Evolutionary conservation across 2,797 vertebrate species (phyloP).

Genomic region (Protonibea diacanthus): DNA sequence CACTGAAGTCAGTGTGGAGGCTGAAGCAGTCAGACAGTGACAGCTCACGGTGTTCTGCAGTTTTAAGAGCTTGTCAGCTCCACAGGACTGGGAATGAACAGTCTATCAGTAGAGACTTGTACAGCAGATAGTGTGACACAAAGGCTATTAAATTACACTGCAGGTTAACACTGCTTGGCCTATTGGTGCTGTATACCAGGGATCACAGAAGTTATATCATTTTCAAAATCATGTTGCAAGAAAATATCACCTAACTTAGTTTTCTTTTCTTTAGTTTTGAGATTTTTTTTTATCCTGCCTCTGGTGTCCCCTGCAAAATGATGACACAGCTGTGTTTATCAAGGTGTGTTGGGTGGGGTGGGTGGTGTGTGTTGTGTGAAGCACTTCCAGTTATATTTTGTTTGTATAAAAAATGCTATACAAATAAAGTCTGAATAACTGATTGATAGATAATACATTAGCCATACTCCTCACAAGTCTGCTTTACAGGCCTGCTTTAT

Average conservation of each 20-base stretch:
- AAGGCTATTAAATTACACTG: neutral
- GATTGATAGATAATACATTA: too few species aligned
- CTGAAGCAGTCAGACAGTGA: slow-evolving; percentile 17
- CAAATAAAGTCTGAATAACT: too few species aligned
- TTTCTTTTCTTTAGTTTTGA: too few species aligned
- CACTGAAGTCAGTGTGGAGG: neutral
- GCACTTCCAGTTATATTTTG: too few species aligned
- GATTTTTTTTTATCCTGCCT: too few species aligned
- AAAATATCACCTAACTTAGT: neutral
- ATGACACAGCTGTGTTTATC: too few species aligned
- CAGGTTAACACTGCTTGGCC: neutral
- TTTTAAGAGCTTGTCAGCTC: slow-evolving; percentile 4
- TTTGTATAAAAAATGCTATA: too few species aligned
- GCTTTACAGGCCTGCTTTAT: too few species aligned
- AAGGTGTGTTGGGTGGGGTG: too few species aligned
- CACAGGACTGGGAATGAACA: neutral
- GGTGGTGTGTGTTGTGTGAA: too few species aligned
- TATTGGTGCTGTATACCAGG: neutral
- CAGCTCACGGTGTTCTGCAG: slow-evolving; percentile 2
- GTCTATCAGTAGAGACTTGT: neutral
- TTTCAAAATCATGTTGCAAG: neutral
- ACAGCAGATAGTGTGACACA: neutral
- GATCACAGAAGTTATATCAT: neutral
- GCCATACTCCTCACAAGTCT: too few species aligned
- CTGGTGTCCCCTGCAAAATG: too few species aligned